Evolutionary conservation across 2,113 vertebrate species (phyloP).

Genomic region (Toxostoma redivivum): DNA sequence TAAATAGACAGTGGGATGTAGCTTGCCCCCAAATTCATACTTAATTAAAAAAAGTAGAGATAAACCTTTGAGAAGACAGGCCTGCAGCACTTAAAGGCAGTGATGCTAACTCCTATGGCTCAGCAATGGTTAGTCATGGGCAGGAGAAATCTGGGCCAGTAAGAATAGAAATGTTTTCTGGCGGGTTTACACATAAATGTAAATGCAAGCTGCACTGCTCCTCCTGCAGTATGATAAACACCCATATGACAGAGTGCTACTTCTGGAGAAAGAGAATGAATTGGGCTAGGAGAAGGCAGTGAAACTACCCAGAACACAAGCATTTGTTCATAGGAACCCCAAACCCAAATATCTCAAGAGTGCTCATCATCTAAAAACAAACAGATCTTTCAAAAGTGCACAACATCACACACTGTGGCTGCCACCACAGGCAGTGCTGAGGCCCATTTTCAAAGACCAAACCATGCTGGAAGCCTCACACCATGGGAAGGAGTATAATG

Average conservation of each 20-base stretch:
- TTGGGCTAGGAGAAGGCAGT: not conserved
- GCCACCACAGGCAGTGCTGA: not conserved
- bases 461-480: not conserved
- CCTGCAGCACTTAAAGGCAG: not conserved
- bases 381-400: not conserved
- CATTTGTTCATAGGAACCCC: not conserved
- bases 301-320: not conserved
- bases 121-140: not conserved
- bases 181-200: not conserved
- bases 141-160: constrained; percentile 16
- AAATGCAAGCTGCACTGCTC: not conserved
- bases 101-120: not conserved
- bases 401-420: not conserved
- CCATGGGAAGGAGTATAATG: not conserved
- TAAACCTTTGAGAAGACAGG: not conserved
- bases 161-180: constrained; percentile 46
- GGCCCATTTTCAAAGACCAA: not conserved
- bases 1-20: not conserved
- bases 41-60: not conserved
- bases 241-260: not conserved
- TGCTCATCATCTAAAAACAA: not conserved
- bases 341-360: not conserved
- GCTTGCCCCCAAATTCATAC: not conserved
- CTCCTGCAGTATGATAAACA: not conserved
- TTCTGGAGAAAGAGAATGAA: not conserved